These are phyloP conservation scores for Masnerella sp. DNA, from an alignment of 2,888 invertebrate genomes.

Conservation along the genomic window DNA sequence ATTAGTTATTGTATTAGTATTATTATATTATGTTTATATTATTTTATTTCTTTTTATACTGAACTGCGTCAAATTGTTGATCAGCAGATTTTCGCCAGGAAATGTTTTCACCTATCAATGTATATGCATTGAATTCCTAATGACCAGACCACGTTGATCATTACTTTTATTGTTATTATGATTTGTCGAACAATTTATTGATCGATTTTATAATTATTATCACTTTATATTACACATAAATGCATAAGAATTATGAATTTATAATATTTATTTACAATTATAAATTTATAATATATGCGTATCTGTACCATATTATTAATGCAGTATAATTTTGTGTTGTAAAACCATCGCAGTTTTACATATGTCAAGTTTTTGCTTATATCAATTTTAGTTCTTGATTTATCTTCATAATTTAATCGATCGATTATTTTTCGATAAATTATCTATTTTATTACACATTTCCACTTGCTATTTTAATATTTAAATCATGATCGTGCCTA, in stretches of 20 bases:
- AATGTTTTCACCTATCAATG: slow-evolving; percentile 27
- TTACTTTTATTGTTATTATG: slow-evolving; percentile 23
- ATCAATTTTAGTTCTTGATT: neutral
- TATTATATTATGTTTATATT: slow-evolving; percentile 52
- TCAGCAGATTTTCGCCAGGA: slow-evolving; percentile 24
- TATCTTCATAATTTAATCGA: slow-evolving; percentile 11
- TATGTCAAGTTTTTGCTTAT: slow-evolving; percentile 9
- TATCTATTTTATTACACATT: slow-evolving; percentile 24
- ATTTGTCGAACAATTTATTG: slow-evolving; percentile 46
- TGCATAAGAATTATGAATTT: neutral
- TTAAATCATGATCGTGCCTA: slow-evolving; percentile 55
- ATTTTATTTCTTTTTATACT: slow-evolving; percentile 52
- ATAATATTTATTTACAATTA: no score
- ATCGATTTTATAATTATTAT: slow-evolving; percentile 21
- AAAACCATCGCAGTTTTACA: no score
- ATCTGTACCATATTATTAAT: no score
- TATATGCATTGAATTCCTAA: slow-evolving; percentile 13
- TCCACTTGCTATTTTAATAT: slow-evolving; percentile 40
- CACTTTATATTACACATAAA: neutral
- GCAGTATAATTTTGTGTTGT: no score
- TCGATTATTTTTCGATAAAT: slow-evolving; percentile 38
- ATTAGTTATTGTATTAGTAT: slow-evolving; percentile 53
- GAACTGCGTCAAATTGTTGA: slow-evolving; percentile 25
- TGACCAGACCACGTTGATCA: slow-evolving; percentile 6
- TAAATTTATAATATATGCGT: no score